phyloP scores from a whole-genome alignment of 2,113 vertebrate genomes.

The Perca flavescens region DNA sequence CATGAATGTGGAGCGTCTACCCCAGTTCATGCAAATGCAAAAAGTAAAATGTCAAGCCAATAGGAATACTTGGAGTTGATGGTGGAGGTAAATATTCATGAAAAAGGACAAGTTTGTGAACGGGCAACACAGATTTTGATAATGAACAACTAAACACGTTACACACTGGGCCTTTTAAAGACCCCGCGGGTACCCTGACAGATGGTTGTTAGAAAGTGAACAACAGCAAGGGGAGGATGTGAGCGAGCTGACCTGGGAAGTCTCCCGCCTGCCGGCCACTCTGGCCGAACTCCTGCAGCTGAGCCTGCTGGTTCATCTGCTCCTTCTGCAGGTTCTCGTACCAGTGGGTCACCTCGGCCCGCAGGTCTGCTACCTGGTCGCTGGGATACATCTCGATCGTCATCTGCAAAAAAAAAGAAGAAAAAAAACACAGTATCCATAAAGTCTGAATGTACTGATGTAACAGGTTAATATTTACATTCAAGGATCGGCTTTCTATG shows the following conservation, averaged over 20 bases:
- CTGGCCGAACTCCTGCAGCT: constrained; percentile 98
- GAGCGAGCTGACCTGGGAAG: constrained; percentile 88
- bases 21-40: too few relatives aligned
- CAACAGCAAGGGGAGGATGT: too few relatives aligned
- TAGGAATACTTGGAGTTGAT: too few relatives aligned
- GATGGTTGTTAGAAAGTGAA: not conserved
- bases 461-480: not conserved
- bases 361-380: constrained; percentile 97
- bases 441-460: not conserved
- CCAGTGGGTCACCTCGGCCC: constrained; percentile 99
- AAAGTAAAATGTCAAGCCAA: too few relatives aligned
- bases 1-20: too few relatives aligned
- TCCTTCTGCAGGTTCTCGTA: constrained; percentile 99
- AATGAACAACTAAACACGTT: too few relatives aligned
- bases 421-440: not conserved
- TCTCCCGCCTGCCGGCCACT: constrained; percentile 92
- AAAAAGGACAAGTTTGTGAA: too few relatives aligned
- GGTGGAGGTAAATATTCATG: too few relatives aligned
- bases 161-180: too few relatives aligned
- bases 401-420: constrained; percentile 85
- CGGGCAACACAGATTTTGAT: too few relatives aligned
- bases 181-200: too few relatives aligned
- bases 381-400: constrained; percentile 99
- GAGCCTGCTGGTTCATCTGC: constrained; percentile 97
- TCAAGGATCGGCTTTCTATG: not conserved